Evolutionary conservation across 2,797 vertebrate species (phyloP), one percentile per base, ranked within the genome.

Genomic region (Neostethus bicornis): DNA sequence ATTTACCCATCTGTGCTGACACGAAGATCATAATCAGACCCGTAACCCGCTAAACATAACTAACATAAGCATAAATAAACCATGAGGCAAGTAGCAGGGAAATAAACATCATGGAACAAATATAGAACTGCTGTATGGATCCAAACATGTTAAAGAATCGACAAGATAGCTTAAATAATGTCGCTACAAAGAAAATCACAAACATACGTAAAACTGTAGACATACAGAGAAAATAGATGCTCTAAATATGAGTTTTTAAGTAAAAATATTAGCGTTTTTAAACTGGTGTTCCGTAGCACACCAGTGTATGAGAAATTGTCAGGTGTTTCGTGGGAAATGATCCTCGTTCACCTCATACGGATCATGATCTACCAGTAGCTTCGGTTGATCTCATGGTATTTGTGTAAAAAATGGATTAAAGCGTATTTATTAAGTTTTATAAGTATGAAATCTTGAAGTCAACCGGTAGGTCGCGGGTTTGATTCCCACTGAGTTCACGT

Each of bases 51-150:
- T 17, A 1, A 16, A 35, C n/a, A 19, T 11, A 2, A 9, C 35
- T 38, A 10, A 19, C 17, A 5, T 10, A 37, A 11, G 2, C 37
- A 38, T 38, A 38, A 38, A 38, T 38, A 38, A 38, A 38, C 17
- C 3, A 38, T 19, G 16, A 19, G 17, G n/a, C 9, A 2, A 19
- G 37, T 37, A 19, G 9, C 16, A 8, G 17, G 17, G 38, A 38
- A 10, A 37, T 38, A 38, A 38, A 38, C 16, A 38, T 17, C 37
- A 38, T 19, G 17, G 17, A 19, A 38, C 16, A 38, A 17, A 38
- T 37, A 38, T 10, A 17, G 37, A 38, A 38, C 37, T 38, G 38
- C 7, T 38, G 16, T 38, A 38, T 38, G 37, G 38, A 19, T 38
- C 37, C 38, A 38, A 10, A 3, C 37, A 19, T 17, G 7, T 38